Conservation (phyloP, 1,140 invertebrate genomes). For the Cecropterus lyciades region DNA sequence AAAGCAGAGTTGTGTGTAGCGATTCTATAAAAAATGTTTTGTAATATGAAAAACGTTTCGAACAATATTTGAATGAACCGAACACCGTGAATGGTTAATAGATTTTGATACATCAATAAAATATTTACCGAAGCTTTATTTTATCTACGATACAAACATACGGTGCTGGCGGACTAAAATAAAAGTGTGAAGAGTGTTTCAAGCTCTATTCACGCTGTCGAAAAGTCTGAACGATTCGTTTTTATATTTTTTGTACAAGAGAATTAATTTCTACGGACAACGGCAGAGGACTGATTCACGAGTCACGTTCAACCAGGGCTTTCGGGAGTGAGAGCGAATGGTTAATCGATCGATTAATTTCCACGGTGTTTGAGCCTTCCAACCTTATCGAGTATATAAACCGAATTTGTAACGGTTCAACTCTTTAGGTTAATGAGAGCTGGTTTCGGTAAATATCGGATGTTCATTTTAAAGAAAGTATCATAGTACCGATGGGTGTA, state of each 20-base stretch:
- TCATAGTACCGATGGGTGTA: too few species aligned
- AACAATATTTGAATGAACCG: too few species aligned
- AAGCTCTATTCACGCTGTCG: slow-evolving; percentile 49
- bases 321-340: slow-evolving; percentile 64
- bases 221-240: slow-evolving; percentile 54
- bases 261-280: slow-evolving; percentile 69
- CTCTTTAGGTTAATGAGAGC: slow-evolving; percentile 26
- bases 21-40: too few species aligned
- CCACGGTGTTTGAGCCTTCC: slow-evolving; percentile 66
- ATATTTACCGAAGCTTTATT: slow-evolving; percentile 1
- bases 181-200: slow-evolving; percentile 46
- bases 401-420: slow-evolving; percentile 44
- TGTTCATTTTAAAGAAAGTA: too few species aligned
- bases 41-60: too few species aligned
- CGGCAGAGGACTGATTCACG: slow-evolving; percentile 60
- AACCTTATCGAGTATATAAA: slow-evolving; percentile 46
- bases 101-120: not conserved
- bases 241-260: slow-evolving; percentile 55
- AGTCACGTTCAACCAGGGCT: slow-evolving; percentile 73
- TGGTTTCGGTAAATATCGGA: too few species aligned
- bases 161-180: slow-evolving; percentile 38
- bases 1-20: too few species aligned
- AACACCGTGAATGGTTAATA: not conserved
- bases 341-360: slow-evolving; percentile 81
- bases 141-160: slow-evolving; percentile 11